phyloP scores from a whole-genome alignment of 2,797 vertebrate species.

The Dendrocincla fuliginosa region DNA sequence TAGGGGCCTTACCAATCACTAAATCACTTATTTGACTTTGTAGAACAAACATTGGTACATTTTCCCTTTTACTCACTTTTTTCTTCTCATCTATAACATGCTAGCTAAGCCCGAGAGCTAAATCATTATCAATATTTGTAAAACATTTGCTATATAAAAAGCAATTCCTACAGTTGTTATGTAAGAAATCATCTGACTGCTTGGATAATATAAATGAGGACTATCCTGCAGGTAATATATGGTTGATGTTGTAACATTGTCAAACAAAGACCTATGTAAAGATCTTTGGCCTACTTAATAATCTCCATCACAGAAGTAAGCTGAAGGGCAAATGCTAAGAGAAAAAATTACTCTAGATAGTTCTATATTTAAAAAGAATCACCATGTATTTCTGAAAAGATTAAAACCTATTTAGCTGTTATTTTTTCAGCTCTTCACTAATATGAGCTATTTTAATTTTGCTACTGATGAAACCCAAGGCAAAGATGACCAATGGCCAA shows the following conservation, averaged over 20 bases:
- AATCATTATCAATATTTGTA: neutral
- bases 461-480: neutral
- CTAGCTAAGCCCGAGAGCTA: neutral
- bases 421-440: neutral
- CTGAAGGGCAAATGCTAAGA: neutral
- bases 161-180: neutral
- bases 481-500: neutral
- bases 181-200: neutral
- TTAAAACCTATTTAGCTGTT: neutral
- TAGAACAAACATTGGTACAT: neutral
- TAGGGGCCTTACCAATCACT: neutral
- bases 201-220: neutral
- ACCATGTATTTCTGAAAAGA: neutral
- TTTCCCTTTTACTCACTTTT: neutral
- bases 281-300: neutral
- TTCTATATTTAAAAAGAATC: neutral
- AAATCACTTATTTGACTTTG: neutral
- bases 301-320: neutral
- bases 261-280: neutral
- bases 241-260: neutral
- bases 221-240: neutral
- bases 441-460: neutral
- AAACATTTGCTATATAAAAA: neutral
- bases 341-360: neutral
- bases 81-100: neutral